Evolutionary conservation across 1,140 invertebrate genomes (phyloP), one percentile per base, ranked within the genome.

Genomic region (Drosophila carrolli): DNA sequence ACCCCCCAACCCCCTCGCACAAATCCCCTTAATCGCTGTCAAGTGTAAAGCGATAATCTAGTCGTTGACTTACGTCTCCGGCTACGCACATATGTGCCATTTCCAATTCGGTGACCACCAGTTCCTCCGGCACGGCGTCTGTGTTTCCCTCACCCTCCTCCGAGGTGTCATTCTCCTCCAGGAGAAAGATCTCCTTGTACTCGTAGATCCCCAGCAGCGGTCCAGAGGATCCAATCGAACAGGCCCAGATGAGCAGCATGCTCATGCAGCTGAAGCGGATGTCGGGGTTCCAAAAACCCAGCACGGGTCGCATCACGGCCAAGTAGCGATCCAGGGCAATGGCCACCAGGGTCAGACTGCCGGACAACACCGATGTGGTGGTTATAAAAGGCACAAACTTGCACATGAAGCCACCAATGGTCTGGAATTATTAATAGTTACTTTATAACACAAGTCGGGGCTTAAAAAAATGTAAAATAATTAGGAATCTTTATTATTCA

Each of bases 291-390:
- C 93, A 94, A 40, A 79, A 75, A 11, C 88, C 91, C 46, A 79
- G 75, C 9, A 92, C 78, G 2, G 90, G 84, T 19, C 93, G 74
- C 29, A 93, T 91, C 0, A 94, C 90, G 29, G 92, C 93, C 81
- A 91, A 75, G 41, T 94, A 94, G 37, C 94, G 90, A 77, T 95
- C 94, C 37, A 94, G 50, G 1, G 94, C 94, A 19, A 95, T 93
- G 23, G 92, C 92, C 23, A 94, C 92, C n/a, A 95, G 82, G 9
- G 93, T 93, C 6, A 93, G 70, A 4, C 94, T 94, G 58, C 93
- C 93, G 6, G 91, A 92, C 10, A 94, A 58, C 41, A 94, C 81
- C 1, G 93, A 93, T 0, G 93, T 82, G 2, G 93, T 93, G 78
- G 94, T 93, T 0, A 93, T 54, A 62, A 93, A 93, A 5, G 94